These are phyloP conservation scores for Brachyhypopomus gauderio DNA, from an alignment of 2,113 vertebrate species.

Conservation along the genomic window DNA sequence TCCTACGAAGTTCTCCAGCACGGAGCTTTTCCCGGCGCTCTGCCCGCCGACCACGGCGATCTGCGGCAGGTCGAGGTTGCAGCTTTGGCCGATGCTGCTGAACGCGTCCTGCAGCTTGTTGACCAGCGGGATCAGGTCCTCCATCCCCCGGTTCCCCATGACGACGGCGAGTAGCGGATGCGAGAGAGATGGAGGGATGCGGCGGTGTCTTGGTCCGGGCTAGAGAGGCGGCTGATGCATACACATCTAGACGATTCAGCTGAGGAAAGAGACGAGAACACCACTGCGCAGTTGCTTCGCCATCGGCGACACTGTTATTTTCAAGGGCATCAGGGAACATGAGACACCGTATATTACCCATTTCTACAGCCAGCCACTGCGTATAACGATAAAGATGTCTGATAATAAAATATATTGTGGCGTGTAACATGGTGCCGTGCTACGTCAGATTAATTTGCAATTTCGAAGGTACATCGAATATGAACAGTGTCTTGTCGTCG, in stretches of 20 bases:
- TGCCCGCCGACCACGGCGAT: slow-evolving; percentile 90
- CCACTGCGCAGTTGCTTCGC: slow-evolving; percentile 71
- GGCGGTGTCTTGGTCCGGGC: slow-evolving; percentile 32
- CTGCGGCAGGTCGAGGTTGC: slow-evolving; percentile 88
- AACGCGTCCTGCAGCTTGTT: slow-evolving; percentile 94
- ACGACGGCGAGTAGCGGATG: slow-evolving; percentile 39
- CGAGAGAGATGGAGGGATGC: slow-evolving; percentile 28
- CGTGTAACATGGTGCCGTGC: too few species aligned
- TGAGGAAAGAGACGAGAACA: slow-evolving; percentile 20
- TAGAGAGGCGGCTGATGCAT: slow-evolving; percentile 69
- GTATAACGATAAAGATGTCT: neutral
- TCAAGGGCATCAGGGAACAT: slow-evolving; percentile 71
- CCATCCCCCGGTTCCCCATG: slow-evolving; percentile 87
- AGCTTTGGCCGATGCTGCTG: slow-evolving; percentile 87
- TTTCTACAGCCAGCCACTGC: neutral
- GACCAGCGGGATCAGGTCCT: slow-evolving; percentile 90
- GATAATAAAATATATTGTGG: neutral
- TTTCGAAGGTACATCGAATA: neutral
- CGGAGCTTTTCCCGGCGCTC: slow-evolving; percentile 90
- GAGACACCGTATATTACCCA: slow-evolving; percentile 4
- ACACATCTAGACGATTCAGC: slow-evolving; percentile 66
- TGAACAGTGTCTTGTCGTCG: neutral
- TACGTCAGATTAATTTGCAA: neutral
- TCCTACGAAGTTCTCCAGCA: slow-evolving; percentile 90
- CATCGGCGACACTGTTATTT: slow-evolving; percentile 33